Base-by-base conservation (phyloP, 2,113 vertebrate species). In the Zapornia atra region DNA sequence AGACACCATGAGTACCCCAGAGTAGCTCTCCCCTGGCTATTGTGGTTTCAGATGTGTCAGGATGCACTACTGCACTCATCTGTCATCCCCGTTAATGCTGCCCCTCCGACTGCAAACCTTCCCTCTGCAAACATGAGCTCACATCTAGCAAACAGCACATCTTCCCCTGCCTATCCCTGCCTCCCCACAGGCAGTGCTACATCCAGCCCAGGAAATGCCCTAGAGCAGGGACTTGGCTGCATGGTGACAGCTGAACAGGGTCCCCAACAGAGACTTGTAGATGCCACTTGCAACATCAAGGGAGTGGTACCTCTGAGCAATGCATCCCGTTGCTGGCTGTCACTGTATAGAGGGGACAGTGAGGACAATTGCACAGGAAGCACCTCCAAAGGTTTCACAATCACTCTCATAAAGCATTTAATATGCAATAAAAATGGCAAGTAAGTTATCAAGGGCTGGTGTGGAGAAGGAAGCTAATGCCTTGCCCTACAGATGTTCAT, bases 401-500 rank as follows among this genome's bases (percentile, higher is more conserved):
- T 56, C 44, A 21, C 82, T 50, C 29, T 68, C 48, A 71, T 83
- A 91, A 97, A 96, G 77, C 68, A 91, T 93, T 97, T 96, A 96
- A 88, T 29, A 83, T 0, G 5, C 84, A 86, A 59, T 93, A 95
- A 94, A 96, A 95, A 36, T 6, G 4, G 72, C 11, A 31, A 85
- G 91, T 46, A 59, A 94, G 84, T 84, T 86, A 84, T 69, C 51
- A 10, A 73, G 88, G 76, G 61, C 80, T 85, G 88, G 36, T 5
- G 51, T 5, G 77, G 83, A 85, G 90, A 75, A 81, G 31, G 59
- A 64, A 89, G 68, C 17, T n/a, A 91, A 93, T 83, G 90, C 63
- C 40, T 95, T 85, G 80, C 86, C 94, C 90, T 92, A 54, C 44
- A 82, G 81, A 81, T 90, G 90, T 92, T 96, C 90, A 95, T 97